These are phyloP conservation scores for Ceramica pisi DNA, from an alignment of 2,888 invertebrate species.

Conservation along the genomic window DNA sequence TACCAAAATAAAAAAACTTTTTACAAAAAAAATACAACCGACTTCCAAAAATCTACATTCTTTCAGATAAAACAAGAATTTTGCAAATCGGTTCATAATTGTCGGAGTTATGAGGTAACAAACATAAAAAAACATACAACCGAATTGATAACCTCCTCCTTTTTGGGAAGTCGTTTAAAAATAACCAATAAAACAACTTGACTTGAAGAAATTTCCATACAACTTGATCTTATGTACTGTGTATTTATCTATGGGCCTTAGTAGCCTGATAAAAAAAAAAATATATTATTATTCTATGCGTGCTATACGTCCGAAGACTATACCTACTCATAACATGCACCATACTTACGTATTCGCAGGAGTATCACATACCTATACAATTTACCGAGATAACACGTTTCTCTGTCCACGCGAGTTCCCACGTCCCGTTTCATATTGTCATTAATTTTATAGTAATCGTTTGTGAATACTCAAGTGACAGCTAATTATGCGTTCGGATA, in stretches of 20 bases:
- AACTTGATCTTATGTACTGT: background rate
- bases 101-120: too few species aligned
- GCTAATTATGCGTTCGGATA: conserved; percentile 19
- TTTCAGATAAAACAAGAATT: too few species aligned
- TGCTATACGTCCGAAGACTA: background rate
- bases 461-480: conserved; percentile 36
- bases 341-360: conserved; percentile 10
- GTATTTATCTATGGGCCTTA: too few species aligned
- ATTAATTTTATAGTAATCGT: conserved; percentile 56
- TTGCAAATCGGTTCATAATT: too few species aligned
- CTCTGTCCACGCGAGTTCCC: conserved; percentile 67
- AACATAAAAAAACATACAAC: too few species aligned
- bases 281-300: background rate
- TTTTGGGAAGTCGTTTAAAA: too few species aligned
- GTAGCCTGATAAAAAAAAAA: too few species aligned
- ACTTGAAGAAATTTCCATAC: background rate
- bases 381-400: conserved; percentile 29
- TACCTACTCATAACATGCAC: conserved; percentile 1
- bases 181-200: too few species aligned
- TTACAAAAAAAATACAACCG: too few species aligned
- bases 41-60: too few species aligned
- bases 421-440: conserved; percentile 66
- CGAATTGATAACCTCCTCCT: too few species aligned
- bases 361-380: conserved; percentile 29
- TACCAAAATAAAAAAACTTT: too few species aligned